phyloP scores from a whole-genome alignment of 2,888 invertebrate genomes.

The Mechanitis mazaeus region DNA sequence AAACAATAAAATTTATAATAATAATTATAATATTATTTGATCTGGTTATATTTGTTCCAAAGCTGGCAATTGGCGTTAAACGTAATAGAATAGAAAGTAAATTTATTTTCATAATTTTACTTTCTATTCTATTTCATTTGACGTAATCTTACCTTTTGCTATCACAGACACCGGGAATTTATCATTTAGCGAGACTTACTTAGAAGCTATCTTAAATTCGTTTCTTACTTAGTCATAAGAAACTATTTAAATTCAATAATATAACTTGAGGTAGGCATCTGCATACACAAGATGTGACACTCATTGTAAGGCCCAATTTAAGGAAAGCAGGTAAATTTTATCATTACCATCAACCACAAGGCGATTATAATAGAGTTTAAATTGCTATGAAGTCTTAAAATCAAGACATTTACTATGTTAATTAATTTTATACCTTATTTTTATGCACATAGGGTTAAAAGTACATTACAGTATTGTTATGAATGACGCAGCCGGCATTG shows the following conservation, averaged over 20 bases:
- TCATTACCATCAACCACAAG: conserved; percentile 16
- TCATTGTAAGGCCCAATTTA: conserved; percentile 26
- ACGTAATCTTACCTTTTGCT: too few species aligned
- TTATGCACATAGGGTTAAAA: conserved; percentile 3
- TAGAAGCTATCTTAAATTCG: too few species aligned
- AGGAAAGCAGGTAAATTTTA: conserved; percentile 22
- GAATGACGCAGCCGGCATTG: conserved; percentile 68
- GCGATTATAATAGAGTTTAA: conserved; percentile 19
- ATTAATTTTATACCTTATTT: conserved; percentile 10
- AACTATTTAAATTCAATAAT: conserved; percentile 1
- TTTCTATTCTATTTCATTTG: too few species aligned
- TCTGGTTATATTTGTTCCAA: too few species aligned
- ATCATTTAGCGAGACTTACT: too few species aligned
- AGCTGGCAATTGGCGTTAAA: too few species aligned
- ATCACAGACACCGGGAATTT: too few species aligned
- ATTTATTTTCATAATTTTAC: too few species aligned
- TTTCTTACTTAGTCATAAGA: not conserved
- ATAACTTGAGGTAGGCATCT: conserved; percentile 12
- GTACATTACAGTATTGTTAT: conserved; percentile 41
- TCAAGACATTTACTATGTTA: conserved; percentile 12
- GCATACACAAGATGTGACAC: conserved; percentile 21
- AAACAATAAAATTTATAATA: too few species aligned
- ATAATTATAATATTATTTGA: too few species aligned
- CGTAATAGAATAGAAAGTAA: too few species aligned
- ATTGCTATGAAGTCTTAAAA: conserved; percentile 13